phyloP scores from a whole-genome alignment of 1,140 invertebrate species.

The Planococcus citri region DNA sequence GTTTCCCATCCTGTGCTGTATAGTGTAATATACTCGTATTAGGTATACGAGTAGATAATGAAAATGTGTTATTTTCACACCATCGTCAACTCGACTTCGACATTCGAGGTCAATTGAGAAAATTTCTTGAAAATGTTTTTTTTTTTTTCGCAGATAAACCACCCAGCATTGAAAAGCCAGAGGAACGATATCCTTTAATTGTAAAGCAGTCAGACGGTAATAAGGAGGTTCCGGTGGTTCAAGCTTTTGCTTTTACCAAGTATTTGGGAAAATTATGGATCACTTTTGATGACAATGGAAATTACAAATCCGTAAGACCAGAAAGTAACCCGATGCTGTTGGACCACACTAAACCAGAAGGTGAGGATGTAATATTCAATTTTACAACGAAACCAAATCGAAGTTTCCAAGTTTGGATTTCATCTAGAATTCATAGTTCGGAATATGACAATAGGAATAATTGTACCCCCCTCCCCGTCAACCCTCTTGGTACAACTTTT shows the following conservation, averaged over 20 bases:
- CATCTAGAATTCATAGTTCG: too few species aligned
- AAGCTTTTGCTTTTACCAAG: conserved; percentile 84
- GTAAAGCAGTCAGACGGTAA: conserved; percentile 51
- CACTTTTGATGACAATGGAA: conserved; percentile 57
- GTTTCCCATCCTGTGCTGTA: too few species aligned
- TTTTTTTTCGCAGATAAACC: conserved; percentile 33
- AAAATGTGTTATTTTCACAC: not conserved
- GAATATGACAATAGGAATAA: too few species aligned
- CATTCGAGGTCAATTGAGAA: not conserved
- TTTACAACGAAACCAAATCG: too few species aligned
- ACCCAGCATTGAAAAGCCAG: conserved; percentile 52
- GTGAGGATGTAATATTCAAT: too few species aligned
- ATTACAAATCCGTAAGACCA: conserved; percentile 52
- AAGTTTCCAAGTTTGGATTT: too few species aligned
- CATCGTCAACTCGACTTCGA: not conserved
- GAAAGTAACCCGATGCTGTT: conserved; percentile 58
- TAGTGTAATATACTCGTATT: not conserved
- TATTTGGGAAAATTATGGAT: conserved; percentile 69
- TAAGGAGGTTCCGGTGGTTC: conserved; percentile 67
- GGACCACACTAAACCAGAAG: conserved; percentile 33
- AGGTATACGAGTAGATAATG: not conserved
- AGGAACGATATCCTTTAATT: conserved; percentile 63
- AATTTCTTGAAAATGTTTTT: not conserved
- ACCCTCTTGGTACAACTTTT: too few species aligned
- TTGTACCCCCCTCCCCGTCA: too few species aligned